Base-by-base conservation (phyloP, 2,113 vertebrate genomes). In the Erinaceus europaeus region DNA sequence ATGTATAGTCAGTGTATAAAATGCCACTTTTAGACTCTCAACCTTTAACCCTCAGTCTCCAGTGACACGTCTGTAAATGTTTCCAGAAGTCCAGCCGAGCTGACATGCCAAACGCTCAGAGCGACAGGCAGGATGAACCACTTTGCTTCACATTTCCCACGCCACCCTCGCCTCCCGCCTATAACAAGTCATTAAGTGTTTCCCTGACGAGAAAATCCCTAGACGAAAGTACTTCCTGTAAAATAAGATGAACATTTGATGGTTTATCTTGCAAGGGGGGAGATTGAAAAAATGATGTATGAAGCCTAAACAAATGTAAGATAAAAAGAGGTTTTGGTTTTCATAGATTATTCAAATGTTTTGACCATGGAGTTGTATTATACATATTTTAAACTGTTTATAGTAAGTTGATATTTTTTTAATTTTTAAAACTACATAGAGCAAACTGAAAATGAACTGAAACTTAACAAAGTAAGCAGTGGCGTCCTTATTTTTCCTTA, bases 361-460 rank as follows among this genome's bases (percentile, higher is more conserved):
- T 95, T 94, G 93, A 95, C 96, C 96, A 94, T 95, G 90, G 94
- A 96, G 91, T 93, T 97, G 95, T 97, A 98, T 97, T 97, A 97
- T 97, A 97, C 95, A 95, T 97, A 97, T 97, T 97, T 97, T 97
- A 97, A 97, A 97, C 97, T 97, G 97, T 98, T 97, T 97, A 97
- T 97, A 97, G 97, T 97, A 97, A 97, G 97, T 97, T 97, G 96
- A 95, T 98, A 97, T 97, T 97, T 98, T 98, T 98, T 97, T 57
- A 96, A 97, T 97, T 96, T 97, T 97, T 96, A 93, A 93, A 96
- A 97, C 96, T 96, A 97, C 94, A 96, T 97, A 95, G 96, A 96
- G 94, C 94, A 96, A 96, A 95, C 95, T 95, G 97, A 96, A 96
- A 96, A 96, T 91, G 96, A 96, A 96, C 93, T 96, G 93, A 96